Conservation (phyloP, 2,797 vertebrate genomes). For the Eulemur rubriventer region DNA sequence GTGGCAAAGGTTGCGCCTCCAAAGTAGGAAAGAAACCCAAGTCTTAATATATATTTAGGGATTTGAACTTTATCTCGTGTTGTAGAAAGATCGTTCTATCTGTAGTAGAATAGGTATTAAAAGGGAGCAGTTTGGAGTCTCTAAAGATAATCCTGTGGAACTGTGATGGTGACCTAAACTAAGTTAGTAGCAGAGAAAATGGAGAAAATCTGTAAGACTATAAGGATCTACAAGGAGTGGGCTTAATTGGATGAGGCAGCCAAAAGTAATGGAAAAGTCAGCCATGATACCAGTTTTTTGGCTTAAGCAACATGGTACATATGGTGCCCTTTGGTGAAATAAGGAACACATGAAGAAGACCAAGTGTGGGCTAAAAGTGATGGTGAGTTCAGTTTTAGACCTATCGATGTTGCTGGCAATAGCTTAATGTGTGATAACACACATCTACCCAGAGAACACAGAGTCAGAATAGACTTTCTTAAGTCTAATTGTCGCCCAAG, state of each 20-base stretch:
- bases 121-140: background rate
- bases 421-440: background rate
- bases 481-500: background rate
- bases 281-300: background rate
- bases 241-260: background rate
- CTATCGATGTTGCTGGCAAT: background rate
- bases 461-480: background rate
- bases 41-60: background rate
- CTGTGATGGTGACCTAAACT: background rate
- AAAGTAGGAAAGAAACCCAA: background rate
- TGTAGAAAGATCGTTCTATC: background rate
- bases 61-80: background rate
- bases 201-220: background rate
- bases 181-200: background rate
- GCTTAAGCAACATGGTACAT: background rate
- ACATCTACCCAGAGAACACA: background rate
- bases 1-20: background rate
- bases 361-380: background rate
- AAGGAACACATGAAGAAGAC: background rate
- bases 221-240: background rate
- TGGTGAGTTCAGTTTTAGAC: background rate
- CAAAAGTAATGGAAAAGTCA: background rate
- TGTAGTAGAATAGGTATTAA: background rate
- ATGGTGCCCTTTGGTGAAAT: background rate
- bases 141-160: background rate